Base-by-base conservation (phyloP, 2,113 vertebrate species). In the Ariopsis seemanni region DNA sequence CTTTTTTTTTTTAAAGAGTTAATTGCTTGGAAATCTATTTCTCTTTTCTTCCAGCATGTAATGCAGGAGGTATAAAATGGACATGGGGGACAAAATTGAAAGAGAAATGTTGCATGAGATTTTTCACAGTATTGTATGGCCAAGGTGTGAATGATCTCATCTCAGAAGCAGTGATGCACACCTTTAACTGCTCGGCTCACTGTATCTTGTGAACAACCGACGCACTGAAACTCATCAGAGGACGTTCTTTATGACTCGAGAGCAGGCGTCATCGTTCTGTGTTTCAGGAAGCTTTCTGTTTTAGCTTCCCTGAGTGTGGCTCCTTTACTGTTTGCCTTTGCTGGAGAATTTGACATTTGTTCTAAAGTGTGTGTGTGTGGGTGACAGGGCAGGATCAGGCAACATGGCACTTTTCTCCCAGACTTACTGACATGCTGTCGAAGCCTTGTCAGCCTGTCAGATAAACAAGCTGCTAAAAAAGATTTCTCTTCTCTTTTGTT, bases 401-500 rank as follows among this genome's bases (percentile, higher is more conserved):
- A 60, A 58, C 78, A 34, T 60, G 78, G n/a, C 78, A 80, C 78
- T 80, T 80, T 57, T 80, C 78, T 80, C n/a, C 55, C 78, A 60
- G 78, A 58, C 55, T 80, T 80, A 60, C 78, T 58, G 55, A 80
- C 78, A 58, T 2, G 17, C 27, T 78, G 18, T 69, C 63, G 71
- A 86, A 86, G 71, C 14, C 60, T 53, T 90, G 85, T 82, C 87
- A 90, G 84, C 74, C 34, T 86, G 75, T 82, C 74, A 86, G 84
- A 84, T 90, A 86, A 82, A 90, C 83, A 85, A 84, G 72, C 78
- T 5, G 84, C 65, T 90, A 74, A 83, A 86, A 42, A 88, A 34
- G 80, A 72, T 84, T 88, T 86, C 83, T 86, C 84, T 84, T 82
- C 78, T 52, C 55, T 57, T 55, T 69, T 17, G 22, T 75, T 80